Percentiles rank a stretch among this genome's conserved stretches.
Evolutionary conservation across 2,113 vertebrate species (phyloP).

Genomic region (Megalops atlanticus): DNA sequence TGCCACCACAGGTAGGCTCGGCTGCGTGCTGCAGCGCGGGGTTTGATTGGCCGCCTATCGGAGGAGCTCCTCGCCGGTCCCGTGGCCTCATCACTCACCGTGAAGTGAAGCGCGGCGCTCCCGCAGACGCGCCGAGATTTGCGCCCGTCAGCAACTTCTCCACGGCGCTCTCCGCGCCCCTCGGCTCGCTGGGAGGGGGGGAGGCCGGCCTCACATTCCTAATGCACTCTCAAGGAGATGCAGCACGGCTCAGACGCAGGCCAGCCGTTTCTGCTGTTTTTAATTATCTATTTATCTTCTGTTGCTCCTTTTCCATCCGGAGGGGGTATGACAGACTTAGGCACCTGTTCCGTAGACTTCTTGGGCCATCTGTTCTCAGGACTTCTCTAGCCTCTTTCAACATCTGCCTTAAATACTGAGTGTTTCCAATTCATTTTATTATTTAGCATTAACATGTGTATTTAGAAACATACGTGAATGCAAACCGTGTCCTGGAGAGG

Average conservation of each 20-base stretch:
- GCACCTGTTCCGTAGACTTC: too few relatives aligned
- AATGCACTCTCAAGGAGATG: background rate
- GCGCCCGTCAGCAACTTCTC: background rate
- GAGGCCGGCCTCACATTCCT: background rate
- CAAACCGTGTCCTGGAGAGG: too few relatives aligned
- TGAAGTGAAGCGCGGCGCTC: background rate
- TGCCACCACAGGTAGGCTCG: background rate
- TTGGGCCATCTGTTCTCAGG: too few relatives aligned
- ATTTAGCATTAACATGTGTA: too few relatives aligned
- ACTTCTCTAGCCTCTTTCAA: too few relatives aligned
- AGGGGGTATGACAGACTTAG: too few relatives aligned
- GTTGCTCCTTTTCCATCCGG: too few relatives aligned
- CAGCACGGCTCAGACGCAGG: background rate
- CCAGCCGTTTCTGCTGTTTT: too few relatives aligned
- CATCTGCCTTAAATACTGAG: too few relatives aligned
- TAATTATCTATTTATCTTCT: too few relatives aligned
- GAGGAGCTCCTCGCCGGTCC: background rate
- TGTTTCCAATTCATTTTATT: too few relatives aligned
- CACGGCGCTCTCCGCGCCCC: background rate
- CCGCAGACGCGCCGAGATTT: background rate
- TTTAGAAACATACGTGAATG: too few relatives aligned
- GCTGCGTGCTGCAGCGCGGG: background rate
- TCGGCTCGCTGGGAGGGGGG: background rate
- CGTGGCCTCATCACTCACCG: background rate
- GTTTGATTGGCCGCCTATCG: background rate